phyloP scores from a whole-genome alignment of 2,797 vertebrate genomes.

The Apodemus agrarius region DNA sequence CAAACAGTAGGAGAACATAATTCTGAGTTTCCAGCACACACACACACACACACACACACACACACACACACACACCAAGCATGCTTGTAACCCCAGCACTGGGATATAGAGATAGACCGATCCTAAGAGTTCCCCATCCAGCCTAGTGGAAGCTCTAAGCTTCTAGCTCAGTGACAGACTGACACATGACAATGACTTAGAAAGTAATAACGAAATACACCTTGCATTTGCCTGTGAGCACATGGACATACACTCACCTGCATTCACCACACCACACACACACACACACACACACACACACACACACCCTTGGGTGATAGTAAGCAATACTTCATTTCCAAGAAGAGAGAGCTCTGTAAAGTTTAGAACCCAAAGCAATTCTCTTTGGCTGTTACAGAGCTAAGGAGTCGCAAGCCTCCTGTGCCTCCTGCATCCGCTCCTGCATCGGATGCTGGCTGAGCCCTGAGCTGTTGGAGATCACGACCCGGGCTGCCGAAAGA shows the following conservation, averaged over 20 bases:
- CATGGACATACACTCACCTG: neutral
- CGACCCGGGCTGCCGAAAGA: neutral
- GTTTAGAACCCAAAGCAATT: neutral
- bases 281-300: neutral
- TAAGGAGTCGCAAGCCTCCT: neutral
- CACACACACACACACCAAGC: neutral
- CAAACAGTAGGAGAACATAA: neutral
- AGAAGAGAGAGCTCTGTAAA: neutral
- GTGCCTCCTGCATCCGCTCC: neutral
- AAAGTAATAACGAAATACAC: neutral
- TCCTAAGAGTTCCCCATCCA: neutral
- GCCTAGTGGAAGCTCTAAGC: neutral
- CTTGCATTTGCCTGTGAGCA: no score
- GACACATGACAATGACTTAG: no score
- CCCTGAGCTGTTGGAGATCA: neutral
- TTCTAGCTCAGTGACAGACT: neutral
- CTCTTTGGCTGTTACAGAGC: neutral
- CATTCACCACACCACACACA: neutral
- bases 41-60: no score
- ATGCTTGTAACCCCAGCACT: neutral
- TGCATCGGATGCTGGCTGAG: neutral
- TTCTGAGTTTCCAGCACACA: neutral
- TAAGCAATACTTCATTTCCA: neutral
- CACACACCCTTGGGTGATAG: neutral
- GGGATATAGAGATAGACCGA: neutral